These are phyloP conservation scores for Calcarius lapponicus DNA, from an alignment of 2,797 vertebrate species.

Conservation along the genomic window DNA sequence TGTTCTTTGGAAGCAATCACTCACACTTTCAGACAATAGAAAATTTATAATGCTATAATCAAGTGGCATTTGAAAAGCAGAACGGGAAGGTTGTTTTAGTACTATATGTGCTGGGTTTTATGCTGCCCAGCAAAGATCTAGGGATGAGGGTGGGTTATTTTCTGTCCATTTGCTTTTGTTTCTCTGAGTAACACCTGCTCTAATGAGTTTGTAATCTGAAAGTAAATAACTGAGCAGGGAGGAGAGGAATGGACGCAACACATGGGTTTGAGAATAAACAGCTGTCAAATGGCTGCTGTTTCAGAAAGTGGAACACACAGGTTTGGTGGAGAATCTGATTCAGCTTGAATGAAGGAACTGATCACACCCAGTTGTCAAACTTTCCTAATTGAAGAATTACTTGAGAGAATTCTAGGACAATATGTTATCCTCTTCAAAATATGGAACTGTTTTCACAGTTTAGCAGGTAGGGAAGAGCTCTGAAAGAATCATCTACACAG, in stretches of 20 bases:
- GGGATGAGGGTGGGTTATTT: background rate
- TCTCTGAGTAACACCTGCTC: slow-evolving; percentile 49
- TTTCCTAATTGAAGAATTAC: background rate
- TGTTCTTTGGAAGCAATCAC: background rate
- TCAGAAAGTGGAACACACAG: background rate
- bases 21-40: background rate
- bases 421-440: background rate
- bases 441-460: background rate
- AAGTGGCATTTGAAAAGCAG: slow-evolving; percentile 8
- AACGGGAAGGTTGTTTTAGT: background rate
- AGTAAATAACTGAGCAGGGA: slow-evolving; percentile 53
- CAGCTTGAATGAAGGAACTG: background rate
- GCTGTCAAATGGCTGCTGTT: slow-evolving; percentile 36
- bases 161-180: slow-evolving; percentile 34
- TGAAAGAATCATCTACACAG: background rate
- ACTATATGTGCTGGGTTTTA: background rate
- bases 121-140: background rate
- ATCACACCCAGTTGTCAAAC: background rate
- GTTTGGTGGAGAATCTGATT: background rate
- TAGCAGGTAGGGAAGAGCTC: background rate
- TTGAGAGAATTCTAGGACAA: background rate
- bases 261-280: slow-evolving; percentile 28
- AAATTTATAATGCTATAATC: background rate
- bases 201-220: slow-evolving; percentile 42
- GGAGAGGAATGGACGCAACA: slow-evolving; percentile 16